Evolutionary conservation across 2,797 vertebrate species (phyloP), one percentile per base, ranked within the genome.

Genomic region (Gouania willdenowi): DNA sequence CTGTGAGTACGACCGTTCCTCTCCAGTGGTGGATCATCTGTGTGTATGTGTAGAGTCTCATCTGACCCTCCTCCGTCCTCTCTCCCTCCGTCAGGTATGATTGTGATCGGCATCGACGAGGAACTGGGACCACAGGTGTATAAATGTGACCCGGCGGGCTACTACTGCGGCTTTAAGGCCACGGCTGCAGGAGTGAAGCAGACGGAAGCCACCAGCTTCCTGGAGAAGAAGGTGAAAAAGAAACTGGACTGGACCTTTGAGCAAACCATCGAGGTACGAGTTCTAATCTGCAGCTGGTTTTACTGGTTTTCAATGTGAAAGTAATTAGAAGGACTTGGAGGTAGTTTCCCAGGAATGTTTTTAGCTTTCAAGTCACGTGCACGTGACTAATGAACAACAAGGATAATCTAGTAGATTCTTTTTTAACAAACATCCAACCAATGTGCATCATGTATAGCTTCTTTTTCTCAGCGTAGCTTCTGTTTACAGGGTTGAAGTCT

Each of bases 171-270:
- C 37, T 98, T 98, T 72, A 98, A 98, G 85, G 95, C 95, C 72
- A 98, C 96, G 0, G 94, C 95, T 2, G 93, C 95, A 0, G 96
- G 96, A n/a, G 95, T 98, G 46, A 98, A 98, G 80, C 95, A 98
- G 67, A 98, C 95, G 1, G 95, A 98, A 76, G 95, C 96, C 52
- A 98, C 94, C 72, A 98, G 95, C 82, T 98, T 98, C 80, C 89
- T 98, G 75, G 96, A 98, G 89, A 98, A 98, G 86, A 98, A 98
- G 87, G 92, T 98, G 61, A 98, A 98, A 91, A 98, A 98, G 91
- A 98, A 98, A 88, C 87, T 95, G 80, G 96, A 99, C 41, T 98
- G 95, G 96, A 95, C 92, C 4, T 98, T 93, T 17, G 91, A 93
- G 55, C 93, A 99, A 77, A 99, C 94, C 6, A 88, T 98, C 10